phyloP scores from a whole-genome alignment of 2,113 vertebrate species.

The Enhydra lutris region DNA sequence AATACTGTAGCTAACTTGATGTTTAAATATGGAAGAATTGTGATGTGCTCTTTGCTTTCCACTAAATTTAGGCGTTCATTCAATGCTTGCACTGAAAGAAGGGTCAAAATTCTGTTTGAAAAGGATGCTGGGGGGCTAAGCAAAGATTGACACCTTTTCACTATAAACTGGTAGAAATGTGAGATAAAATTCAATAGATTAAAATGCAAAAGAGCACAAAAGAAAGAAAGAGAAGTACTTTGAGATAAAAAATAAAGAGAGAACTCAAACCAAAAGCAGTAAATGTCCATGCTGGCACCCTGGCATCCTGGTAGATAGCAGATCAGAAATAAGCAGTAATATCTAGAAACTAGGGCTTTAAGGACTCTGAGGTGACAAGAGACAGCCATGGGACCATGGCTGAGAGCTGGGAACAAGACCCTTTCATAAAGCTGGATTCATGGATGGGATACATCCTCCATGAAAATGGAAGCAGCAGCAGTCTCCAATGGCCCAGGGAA shows the following conservation, averaged over 20 bases:
- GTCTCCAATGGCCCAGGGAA: neutral
- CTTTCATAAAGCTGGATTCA: neutral
- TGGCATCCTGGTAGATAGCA: neutral
- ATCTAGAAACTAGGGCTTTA: neutral
- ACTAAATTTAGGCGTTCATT: neutral
- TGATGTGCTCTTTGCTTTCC: neutral
- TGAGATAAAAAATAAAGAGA: neutral
- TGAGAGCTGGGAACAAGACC: neutral
- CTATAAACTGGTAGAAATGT: neutral
- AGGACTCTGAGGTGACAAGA: neutral
- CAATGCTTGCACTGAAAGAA: neutral
- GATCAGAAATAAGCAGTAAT: neutral
- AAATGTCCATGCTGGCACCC: neutral
- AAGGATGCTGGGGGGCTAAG: neutral
- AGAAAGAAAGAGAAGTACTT: neutral
- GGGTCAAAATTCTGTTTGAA: neutral
- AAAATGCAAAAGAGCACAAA: slow-evolving; percentile 8
- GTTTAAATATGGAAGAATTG: neutral
- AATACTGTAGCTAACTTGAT: neutral
- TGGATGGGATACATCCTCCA: neutral
- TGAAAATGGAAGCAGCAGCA: neutral
- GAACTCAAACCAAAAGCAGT: neutral
- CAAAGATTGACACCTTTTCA: neutral
- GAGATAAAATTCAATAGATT: slow-evolving; percentile 10
- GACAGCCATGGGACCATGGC: neutral